Evolutionary conservation across 2,888 invertebrate species (phyloP).

Genomic region (Drosophila atripex): DNA sequence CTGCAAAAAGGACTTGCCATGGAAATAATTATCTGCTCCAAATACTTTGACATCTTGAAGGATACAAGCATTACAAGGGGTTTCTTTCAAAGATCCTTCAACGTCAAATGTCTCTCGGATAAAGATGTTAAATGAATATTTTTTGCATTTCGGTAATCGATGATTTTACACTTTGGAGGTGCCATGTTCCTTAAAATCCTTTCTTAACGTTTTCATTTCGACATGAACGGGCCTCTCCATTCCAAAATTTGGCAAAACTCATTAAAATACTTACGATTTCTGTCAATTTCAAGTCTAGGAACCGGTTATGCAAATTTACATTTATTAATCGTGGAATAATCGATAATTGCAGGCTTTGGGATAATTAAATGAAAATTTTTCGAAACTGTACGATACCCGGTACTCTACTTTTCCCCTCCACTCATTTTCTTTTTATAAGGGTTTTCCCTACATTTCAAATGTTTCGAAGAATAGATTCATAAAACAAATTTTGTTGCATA

Average conservation of each 20-base stretch:
- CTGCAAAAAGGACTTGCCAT: not conserved
- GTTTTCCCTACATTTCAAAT: too few relatives aligned
- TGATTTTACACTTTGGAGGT: not conserved
- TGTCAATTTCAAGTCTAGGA: not conserved
- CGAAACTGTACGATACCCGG: too few relatives aligned
- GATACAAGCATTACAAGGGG: not conserved
- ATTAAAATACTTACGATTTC: not conserved
- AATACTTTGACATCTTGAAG: not conserved
- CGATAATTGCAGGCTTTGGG: not conserved
- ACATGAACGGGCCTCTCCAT: not conserved
- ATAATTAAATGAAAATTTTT: too few relatives aligned
- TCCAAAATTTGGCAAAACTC: not conserved
- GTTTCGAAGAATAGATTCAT: too few relatives aligned
- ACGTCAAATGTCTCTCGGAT: not conserved
- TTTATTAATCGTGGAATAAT: not conserved
- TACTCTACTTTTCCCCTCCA: too few relatives aligned
- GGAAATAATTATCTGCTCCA: not conserved
- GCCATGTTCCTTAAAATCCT: not conserved
- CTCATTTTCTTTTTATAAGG: too few relatives aligned
- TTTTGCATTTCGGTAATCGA: not conserved
- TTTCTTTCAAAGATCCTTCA: not conserved
- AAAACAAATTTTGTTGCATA: too few relatives aligned
- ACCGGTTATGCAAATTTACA: not conserved
- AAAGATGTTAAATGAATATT: conserved; percentile 1
- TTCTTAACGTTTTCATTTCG: not conserved